These are phyloP conservation scores for Trisateles emortualis DNA, from an alignment of 2,888 invertebrate genomes.

Conservation along the genomic window DNA sequence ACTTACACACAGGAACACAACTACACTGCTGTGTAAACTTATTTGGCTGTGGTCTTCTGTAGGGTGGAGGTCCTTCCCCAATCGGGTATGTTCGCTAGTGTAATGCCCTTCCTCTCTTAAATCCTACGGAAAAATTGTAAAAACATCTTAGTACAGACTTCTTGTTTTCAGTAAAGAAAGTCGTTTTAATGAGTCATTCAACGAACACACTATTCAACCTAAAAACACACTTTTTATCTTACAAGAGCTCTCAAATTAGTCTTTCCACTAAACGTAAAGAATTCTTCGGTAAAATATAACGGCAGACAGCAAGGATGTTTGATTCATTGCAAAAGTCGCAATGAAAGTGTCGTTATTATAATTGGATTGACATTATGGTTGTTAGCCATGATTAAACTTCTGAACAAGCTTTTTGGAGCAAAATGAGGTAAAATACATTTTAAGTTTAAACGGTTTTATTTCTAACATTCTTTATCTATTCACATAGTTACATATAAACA, in stretches of 20 bases:
- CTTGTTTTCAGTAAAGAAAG: background rate
- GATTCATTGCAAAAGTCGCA: slow-evolving; percentile 17
- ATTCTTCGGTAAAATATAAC: slow-evolving; percentile 27
- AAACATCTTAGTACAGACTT: too few species aligned
- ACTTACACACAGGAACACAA: too few species aligned
- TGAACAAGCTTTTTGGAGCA: slow-evolving; percentile 4
- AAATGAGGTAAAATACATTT: too few species aligned
- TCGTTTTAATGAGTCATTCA: background rate
- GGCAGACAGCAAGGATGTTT: slow-evolving; percentile 20
- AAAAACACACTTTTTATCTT: slow-evolving; percentile 16
- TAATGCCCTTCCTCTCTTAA: too few species aligned
- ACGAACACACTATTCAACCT: background rate
- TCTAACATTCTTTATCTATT: too few species aligned
- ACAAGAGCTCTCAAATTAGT: slow-evolving; percentile 28
- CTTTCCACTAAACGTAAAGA: slow-evolving; percentile 12
- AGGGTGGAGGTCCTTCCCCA: too few species aligned
- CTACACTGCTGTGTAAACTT: too few species aligned
- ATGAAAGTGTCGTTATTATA: slow-evolving; percentile 26
- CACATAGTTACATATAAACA: too few species aligned
- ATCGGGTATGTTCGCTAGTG: too few species aligned
- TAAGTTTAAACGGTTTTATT: too few species aligned
- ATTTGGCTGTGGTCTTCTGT: too few species aligned
- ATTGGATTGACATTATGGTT: slow-evolving; percentile 27
- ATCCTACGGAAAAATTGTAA: too few species aligned
- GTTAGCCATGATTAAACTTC: slow-evolving; percentile 10